Base-by-base conservation (phyloP, 2,113 vertebrate species). In the Trogon melanurus region DNA sequence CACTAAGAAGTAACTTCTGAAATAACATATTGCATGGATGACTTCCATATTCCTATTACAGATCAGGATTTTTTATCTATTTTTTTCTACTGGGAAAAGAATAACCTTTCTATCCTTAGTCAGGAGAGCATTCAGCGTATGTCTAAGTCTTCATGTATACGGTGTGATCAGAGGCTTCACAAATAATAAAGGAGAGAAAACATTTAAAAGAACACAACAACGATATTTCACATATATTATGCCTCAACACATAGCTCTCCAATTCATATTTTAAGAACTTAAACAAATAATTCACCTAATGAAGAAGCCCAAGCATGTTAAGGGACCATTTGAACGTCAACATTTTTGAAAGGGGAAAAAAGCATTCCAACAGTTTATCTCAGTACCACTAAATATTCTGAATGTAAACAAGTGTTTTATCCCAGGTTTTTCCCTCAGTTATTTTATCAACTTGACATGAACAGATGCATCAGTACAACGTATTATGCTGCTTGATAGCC, bases 401-500 rank as follows among this genome's bases (percentile, higher is more conserved):
- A 89, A 60, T 15, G 16, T 22, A 66, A 61, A 32, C 14, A 54
- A 64, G 16, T 36, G 4, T 50, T 82, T 91, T 58, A 67, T 71
- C 57, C 17, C 38, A 64, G 16, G 3, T 45, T 74, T 80, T 89
- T 29, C 23, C 32, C 34, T 71, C 48, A 36, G 23, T 41, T 84
- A 4, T 79, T 94, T 74, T 71, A 54, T 47, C 61, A 51, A 45
- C 66, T 64, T 88, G 34, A 67, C 29, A 58, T 51, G 26, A 88
- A 67, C 22, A 75, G 16, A 70, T 16, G 41, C 14, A 10, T 50
- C 27, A 30, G 12, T 74, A n/a, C n/a, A 74, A 48, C 38, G 20
- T 27, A 26, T 62, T 50, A 36, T 0, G 0, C 5, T 67, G 2
- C 54, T 83, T 50, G 9, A 9, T 27, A 21, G 13, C 51, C 58